Base-by-base conservation (phyloP, 2,797 vertebrate genomes). In the Galago senegalensis region DNA sequence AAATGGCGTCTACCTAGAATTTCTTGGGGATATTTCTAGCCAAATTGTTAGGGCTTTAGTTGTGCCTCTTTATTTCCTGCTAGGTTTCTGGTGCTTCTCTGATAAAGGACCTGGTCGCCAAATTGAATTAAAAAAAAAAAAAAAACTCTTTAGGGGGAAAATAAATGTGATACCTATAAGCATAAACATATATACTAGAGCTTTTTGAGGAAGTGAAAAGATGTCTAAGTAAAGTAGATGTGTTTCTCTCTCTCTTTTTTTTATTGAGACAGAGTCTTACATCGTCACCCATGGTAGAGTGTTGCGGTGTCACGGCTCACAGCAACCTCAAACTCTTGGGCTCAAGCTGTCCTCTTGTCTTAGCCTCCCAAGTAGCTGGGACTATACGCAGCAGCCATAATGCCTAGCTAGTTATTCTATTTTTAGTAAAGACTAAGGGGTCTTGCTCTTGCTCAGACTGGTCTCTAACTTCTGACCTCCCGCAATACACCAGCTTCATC, bases 191-290 rank as follows among this genome's bases (percentile, higher is more conserved):
- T 40, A 73, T 76, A n/a, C 34, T 88, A 79, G 31, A 88, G 29
- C 70, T 93, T 77, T 73, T 95, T 91, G 58, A 83, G 31, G 14
- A 27, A 31, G 18, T 88, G 93, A 93, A 94, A 84, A 80, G 18
- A 77, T 82, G 67, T 3, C 2, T 63, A 67, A 75, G 43, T 84
- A 87, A 82, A 88, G 17, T 81, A 61, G 34, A 37, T 84, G 3
- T 43, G 25, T 94, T 92, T 96, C 80, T 90, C n/a, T 43, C 49
- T 16, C 14, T 16, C 12, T 53, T 53, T 53, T 53, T 16, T 53
- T 53, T 53, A 16, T 53, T 53, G 49, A 53, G 49, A 53, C 49
- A 53, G 14, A 53, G 49, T 53, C 49, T 53, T 14, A 53, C 49
- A 53, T 53, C 16, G 3, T 53, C 49, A 53, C 14, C 49, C 49